Base-by-base conservation (phyloP, 2,888 invertebrate genomes). In the Brachypalpus laphriformis region DNA sequence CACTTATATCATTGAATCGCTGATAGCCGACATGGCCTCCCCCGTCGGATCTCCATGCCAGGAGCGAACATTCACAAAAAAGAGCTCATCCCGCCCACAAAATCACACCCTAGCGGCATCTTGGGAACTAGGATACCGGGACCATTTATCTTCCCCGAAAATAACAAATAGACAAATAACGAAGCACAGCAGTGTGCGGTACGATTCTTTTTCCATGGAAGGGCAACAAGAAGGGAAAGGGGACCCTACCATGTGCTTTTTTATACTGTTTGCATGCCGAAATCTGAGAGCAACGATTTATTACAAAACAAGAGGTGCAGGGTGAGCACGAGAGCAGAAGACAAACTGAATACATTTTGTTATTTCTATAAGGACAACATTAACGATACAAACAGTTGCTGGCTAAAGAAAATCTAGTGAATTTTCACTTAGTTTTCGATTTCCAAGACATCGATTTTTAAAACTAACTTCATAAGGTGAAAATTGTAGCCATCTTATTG, bases 141-240 rank as follows among this genome's bases (percentile, higher is more conserved):
- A 63, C 63, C 63, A 74, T 74, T 63, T 74, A 63, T 74, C 74
- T 74, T 74, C 20, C 20, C 28, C 49, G 63, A 63, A 63, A 74
- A 74, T 54, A 63, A 61, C 63, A 63, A 74, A 61, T 63, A 61
- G 63, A 54, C 72, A 61, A 61, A 72, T 40, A 61, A 37, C 16
- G 37, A 31, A 18, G 34, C 54, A n/a, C n/a, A 16, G 16, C 14
- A 31, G 20, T 25, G 25, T 25, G 25, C 3, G 16, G n/a, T 9
- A 14, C n/a, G 42, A 6, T 25, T 9, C 14, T 37, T 6, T 11
- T 20, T 18, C 7, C 47, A 34, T 11, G 18, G 20, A 5, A n/a
- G n/a, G 14, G 8, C 4, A 5, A 31, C 22, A 11, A 7, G 20
- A 47, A 20, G 47, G 47, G 3, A 18, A 40, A 1, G 6, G 6